phyloP scores from a whole-genome alignment of 2,113 vertebrate genomes.

The Poeciliopsis occidentalis region DNA sequence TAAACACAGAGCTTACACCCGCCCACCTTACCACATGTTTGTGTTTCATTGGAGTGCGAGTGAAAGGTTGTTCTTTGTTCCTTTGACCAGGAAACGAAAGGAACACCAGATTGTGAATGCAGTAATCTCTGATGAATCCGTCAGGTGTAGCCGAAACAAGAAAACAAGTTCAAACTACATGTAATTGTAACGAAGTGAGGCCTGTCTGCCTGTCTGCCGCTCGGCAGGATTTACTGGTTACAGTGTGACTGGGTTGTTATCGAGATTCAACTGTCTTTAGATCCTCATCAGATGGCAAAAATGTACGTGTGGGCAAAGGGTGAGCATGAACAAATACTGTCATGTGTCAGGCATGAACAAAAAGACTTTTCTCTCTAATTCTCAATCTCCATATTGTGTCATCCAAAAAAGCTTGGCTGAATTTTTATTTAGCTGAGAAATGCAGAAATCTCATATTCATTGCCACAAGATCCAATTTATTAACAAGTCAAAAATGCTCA shows the following conservation, averaged over 20 bases:
- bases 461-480: no score
- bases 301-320: neutral
- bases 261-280: slow-evolving; percentile 37
- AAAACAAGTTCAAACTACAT: slow-evolving; percentile 75
- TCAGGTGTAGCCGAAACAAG: slow-evolving; percentile 46
- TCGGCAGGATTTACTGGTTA: slow-evolving; percentile 60
- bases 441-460: no score
- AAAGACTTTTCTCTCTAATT: neutral
- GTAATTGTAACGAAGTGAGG: slow-evolving; percentile 58
- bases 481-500: no score
- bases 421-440: neutral
- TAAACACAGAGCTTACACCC: neutral
- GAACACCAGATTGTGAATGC: slow-evolving; percentile 14
- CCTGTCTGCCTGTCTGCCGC: slow-evolving; percentile 20
- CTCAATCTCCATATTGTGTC: neutral
- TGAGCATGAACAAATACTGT: neutral
- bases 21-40: slow-evolving; percentile 5
- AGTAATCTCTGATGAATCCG: slow-evolving; percentile 56
- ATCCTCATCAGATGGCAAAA: slow-evolving; percentile 20
- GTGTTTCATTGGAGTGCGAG: slow-evolving; percentile 12
- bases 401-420: neutral
- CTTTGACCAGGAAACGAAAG: slow-evolving; percentile 15
- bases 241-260: slow-evolving; percentile 47
- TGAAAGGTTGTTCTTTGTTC: slow-evolving; percentile 42
- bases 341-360: neutral